Evolutionary conservation across 1,140 invertebrate genomes (phyloP).

Genomic region (Hermetia illucens): DNA sequence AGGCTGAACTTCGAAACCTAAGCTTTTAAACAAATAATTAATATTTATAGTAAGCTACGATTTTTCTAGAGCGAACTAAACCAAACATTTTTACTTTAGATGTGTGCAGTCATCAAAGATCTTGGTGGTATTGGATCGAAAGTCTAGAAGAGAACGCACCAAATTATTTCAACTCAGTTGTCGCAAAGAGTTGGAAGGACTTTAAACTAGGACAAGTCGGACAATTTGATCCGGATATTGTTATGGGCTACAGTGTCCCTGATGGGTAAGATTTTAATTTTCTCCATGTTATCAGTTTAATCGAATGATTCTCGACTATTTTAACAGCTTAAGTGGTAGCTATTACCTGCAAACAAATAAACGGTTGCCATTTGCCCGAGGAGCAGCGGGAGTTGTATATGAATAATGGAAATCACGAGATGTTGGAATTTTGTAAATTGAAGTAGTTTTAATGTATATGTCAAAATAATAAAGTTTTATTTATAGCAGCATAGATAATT

Average conservation of each 20-base stretch:
- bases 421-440: too few species aligned
- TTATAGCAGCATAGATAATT: too few species aligned
- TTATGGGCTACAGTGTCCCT: slow-evolving; percentile 27
- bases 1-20: too few species aligned
- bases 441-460: too few species aligned
- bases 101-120: slow-evolving; percentile 47
- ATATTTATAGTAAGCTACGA: too few species aligned
- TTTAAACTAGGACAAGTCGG: slow-evolving; percentile 27
- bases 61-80: too few species aligned
- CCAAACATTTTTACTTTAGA: too few species aligned
- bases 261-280: slow-evolving; percentile 12
- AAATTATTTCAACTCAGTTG: slow-evolving; percentile 31
- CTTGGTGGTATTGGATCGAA: slow-evolving; percentile 45
- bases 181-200: slow-evolving; percentile 28
- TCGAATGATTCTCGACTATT: slow-evolving; percentile 2
- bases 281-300: neutral
- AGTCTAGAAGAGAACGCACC: slow-evolving; percentile 34
- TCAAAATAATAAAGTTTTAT: too few species aligned
- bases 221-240: slow-evolving; percentile 10
- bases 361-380: slow-evolving; percentile 25
- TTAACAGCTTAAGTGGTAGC: slow-evolving; percentile 24
- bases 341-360: slow-evolving; percentile 32
- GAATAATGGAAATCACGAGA: too few species aligned
- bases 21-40: too few species aligned
- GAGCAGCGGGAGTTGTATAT: slow-evolving; percentile 19